Conservation (phyloP, 2,888 invertebrate genomes). For the Clusia tigrina region DNA sequence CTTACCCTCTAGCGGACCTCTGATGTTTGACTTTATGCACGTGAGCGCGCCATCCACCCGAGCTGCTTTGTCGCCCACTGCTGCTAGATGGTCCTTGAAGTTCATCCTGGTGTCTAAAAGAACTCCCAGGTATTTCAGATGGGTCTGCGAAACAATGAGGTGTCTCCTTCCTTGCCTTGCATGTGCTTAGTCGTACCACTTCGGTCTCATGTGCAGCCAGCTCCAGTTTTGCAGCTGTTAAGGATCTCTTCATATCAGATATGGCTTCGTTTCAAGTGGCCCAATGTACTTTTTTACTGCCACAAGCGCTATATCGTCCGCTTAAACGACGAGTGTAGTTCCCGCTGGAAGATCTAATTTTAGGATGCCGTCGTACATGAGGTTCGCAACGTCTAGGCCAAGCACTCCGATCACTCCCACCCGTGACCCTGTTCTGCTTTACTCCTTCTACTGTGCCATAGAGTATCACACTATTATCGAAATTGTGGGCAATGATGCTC, state of each 20-base stretch:
- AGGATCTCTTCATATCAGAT: neutral
- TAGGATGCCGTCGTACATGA: too few relatives aligned
- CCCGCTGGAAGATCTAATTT: conserved; percentile 8
- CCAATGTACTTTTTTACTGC: conserved; percentile 14
- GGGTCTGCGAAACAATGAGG: neutral
- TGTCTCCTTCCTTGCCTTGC: conserved; percentile 4
- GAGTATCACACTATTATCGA: conserved; percentile 13
- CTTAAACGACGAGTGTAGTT: conserved; percentile 13
- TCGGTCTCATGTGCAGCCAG: too few relatives aligned
- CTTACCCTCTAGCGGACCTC: conserved; percentile 3
- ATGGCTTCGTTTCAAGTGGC: neutral
- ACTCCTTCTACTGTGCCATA: conserved; percentile 22
- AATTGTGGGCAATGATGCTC: conserved; percentile 8
- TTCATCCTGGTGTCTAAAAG: neutral
- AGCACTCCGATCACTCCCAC: conserved; percentile 21
- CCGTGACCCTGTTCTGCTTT: too few relatives aligned
- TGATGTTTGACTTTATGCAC: conserved; percentile 8
- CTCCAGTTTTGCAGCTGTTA: neutral
- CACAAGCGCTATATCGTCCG: conserved; percentile 29
- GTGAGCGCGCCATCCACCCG: conserved; percentile 9
- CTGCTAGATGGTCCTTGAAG: too few relatives aligned
- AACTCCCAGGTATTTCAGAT: neutral
- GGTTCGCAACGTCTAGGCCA: conserved; percentile 14
- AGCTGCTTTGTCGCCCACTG: too few relatives aligned
- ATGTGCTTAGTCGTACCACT: conserved; percentile 1